These are phyloP conservation scores for Chromoteleia sp. DNA, from an alignment of 2,888 invertebrate genomes.

Conservation along the genomic window DNA sequence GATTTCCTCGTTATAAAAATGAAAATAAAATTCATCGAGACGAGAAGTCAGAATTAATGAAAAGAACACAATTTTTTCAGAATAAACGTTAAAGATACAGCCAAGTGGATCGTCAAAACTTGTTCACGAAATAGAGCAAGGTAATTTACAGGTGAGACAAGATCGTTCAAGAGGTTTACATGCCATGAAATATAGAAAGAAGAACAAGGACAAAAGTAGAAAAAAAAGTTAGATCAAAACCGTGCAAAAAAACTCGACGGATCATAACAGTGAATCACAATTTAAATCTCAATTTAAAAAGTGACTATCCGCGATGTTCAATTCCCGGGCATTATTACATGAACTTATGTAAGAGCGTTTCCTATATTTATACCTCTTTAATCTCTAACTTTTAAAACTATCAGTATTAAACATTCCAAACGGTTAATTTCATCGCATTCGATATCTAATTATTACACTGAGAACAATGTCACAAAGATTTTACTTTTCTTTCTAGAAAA, in stretches of 20 bases:
- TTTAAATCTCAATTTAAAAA: background rate
- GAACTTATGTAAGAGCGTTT: background rate
- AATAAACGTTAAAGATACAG: slow-evolving; percentile 25
- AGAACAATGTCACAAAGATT: too few species aligned
- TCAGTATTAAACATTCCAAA: too few species aligned
- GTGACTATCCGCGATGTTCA: background rate
- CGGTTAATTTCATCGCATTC: too few species aligned
- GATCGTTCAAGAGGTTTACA: slow-evolving; percentile 19
- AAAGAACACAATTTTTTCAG: slow-evolving; percentile 3
- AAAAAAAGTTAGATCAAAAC: slow-evolving; percentile 8
- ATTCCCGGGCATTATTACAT: background rate
- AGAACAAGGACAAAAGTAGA: slow-evolving; percentile 5
- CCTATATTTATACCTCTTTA: too few species aligned
- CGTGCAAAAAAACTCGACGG: slow-evolving; percentile 21
- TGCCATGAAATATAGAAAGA: slow-evolving; percentile 21
- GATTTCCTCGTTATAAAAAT: background rate
- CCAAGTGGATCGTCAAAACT: slow-evolving; percentile 33
- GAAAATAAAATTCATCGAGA: background rate
- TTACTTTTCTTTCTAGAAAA: too few species aligned
- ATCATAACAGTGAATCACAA: slow-evolving; percentile 1
- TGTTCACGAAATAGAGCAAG: background rate
- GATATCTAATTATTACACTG: too few species aligned
- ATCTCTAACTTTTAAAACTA: too few species aligned
- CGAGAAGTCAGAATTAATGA: background rate
- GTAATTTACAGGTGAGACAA: slow-evolving; percentile 16